Percentiles rank a stretch among this genome's conserved stretches.
These are phyloP conservation scores for Clupea harengus DNA, from an alignment of 2,113 vertebrate genomes.

Conservation along the genomic window DNA sequence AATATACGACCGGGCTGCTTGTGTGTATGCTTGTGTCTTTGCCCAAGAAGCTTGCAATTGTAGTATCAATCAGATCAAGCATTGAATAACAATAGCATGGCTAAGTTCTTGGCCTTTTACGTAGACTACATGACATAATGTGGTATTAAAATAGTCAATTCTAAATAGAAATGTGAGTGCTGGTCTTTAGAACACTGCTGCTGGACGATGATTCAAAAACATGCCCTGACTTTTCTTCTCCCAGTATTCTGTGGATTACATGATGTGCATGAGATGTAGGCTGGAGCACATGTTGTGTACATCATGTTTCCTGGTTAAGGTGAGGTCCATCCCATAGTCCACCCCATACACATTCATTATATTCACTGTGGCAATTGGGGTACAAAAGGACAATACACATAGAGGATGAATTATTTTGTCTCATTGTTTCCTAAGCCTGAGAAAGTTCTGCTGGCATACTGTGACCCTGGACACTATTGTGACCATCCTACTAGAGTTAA, in stretches of 20 bases:
- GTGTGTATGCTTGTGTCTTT: neutral
- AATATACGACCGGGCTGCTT: neutral
- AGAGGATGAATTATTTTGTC: conserved; percentile 20
- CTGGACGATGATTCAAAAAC: neutral
- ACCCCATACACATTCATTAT: neutral
- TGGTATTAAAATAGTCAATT: neutral
- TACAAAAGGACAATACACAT: neutral
- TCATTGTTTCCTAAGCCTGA: conserved; percentile 43
- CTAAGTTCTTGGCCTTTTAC: neutral
- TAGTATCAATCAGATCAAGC: neutral
- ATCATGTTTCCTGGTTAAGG: neutral
- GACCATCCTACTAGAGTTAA: conserved; percentile 29
- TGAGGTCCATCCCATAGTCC: neutral
- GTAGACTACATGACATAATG: neutral
- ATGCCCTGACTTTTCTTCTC: neutral
- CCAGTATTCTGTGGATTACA: neutral
- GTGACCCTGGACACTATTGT: conserved; percentile 37
- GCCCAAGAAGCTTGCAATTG: neutral
- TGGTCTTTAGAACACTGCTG: neutral
- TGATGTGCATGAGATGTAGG: neutral
- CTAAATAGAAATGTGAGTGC: neutral
- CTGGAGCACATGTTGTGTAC: neutral
- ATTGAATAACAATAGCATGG: too few species aligned
- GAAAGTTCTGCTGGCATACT: conserved; percentile 32
- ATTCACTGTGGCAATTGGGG: neutral